Evolutionary conservation across 2,113 vertebrate genomes (phyloP).

Genomic region (Tachuris rubrigastra): DNA sequence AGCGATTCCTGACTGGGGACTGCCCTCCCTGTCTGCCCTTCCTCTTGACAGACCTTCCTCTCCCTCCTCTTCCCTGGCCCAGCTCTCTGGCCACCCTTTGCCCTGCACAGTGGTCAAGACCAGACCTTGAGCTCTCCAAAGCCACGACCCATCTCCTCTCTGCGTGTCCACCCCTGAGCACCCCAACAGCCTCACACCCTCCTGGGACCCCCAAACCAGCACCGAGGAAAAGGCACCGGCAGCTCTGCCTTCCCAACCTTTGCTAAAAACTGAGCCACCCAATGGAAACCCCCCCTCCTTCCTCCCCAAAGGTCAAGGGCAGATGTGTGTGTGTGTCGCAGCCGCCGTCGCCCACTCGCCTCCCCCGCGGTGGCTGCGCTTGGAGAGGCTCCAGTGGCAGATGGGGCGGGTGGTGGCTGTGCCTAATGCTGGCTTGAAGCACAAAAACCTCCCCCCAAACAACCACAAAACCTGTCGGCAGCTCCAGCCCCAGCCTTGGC

Average conservation of each 20-base stretch:
- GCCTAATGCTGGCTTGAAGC: background rate
- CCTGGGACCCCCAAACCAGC: rapidly evolving
- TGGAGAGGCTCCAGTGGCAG: background rate
- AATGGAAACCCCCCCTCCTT: background rate
- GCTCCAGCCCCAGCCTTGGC: background rate
- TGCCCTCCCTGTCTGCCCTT: background rate
- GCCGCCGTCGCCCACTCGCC: background rate
- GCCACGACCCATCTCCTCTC: background rate
- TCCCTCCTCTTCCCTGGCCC: background rate
- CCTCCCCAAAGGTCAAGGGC: background rate
- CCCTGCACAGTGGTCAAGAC: background rate
- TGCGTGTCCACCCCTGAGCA: rapidly evolving
- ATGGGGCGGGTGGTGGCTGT: background rate
- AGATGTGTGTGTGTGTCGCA: background rate
- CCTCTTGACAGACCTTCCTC: background rate
- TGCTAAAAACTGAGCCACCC: background rate
- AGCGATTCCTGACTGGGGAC: background rate
- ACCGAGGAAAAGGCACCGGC: rapidly evolving
- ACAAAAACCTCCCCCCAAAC: background rate
- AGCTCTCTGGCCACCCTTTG: background rate
- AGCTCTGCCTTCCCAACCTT: background rate
- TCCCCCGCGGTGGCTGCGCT: background rate
- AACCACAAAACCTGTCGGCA: background rate
- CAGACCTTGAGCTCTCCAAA: background rate
- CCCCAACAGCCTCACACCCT: background rate